phyloP scores from a whole-genome alignment of 2,797 vertebrate genomes.

The Petrocephalus schoutedeni region DNA sequence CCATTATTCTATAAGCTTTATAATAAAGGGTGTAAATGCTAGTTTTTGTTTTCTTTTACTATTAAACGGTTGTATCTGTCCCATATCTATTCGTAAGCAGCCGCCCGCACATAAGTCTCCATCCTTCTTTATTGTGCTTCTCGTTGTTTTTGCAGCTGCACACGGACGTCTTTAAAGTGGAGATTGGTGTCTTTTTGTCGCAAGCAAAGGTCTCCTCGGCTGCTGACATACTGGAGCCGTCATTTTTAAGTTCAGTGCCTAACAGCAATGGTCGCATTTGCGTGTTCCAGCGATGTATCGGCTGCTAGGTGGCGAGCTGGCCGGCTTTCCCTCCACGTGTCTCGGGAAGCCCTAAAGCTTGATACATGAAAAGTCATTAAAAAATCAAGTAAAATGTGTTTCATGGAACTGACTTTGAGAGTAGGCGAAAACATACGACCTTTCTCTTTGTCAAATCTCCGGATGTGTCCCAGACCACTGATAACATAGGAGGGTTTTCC shows the following conservation, averaged over 20 bases:
- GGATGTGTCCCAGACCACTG: not conserved
- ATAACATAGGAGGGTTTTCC: not conserved
- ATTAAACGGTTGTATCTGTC: not conserved
- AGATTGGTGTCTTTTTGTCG: not conserved
- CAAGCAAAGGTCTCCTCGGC: not conserved
- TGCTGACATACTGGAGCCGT: not conserved
- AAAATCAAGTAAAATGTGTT: not conserved
- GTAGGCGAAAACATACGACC: not conserved
- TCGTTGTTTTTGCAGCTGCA: not conserved
- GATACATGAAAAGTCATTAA: not conserved
- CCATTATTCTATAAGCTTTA: not conserved
- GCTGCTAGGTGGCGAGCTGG: not conserved
- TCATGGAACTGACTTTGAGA: not conserved
- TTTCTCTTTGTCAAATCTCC: not conserved
- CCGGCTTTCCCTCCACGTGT: not conserved
- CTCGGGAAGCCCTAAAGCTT: not conserved
- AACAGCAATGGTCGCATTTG: not conserved
- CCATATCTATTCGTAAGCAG: not conserved
- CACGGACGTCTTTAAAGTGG: not conserved
- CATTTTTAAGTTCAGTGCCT: not conserved
- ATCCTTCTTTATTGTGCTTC: not conserved
- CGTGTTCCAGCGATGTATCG: not conserved
- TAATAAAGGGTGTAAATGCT: not conserved
- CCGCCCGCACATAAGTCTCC: not conserved
- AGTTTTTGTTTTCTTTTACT: not conserved